These are phyloP conservation scores for Halcyon malimbica DNA, from an alignment of 2,113 vertebrate species.

Conservation along the genomic window DNA sequence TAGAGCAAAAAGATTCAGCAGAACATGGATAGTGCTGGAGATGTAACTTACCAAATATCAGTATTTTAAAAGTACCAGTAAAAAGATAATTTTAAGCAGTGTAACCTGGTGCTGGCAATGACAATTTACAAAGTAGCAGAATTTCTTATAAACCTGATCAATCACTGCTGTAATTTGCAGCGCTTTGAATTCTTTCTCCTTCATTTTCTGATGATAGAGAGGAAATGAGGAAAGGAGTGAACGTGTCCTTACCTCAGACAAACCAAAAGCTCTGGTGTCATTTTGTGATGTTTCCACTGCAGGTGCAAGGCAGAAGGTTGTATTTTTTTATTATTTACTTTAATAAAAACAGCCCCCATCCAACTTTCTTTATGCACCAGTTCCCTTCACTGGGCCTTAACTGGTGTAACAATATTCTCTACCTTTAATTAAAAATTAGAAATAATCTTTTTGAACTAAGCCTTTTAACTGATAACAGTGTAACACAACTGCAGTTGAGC, in stretches of 20 bases:
- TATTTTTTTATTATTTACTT: background rate
- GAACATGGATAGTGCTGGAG: background rate
- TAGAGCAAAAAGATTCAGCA: background rate
- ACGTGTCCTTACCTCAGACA: background rate
- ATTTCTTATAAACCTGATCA: background rate
- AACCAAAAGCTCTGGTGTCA: background rate
- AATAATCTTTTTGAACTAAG: slow-evolving; percentile 2
- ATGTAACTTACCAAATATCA: background rate
- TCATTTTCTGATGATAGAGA: background rate
- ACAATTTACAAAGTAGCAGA: background rate
- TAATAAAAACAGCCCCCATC: background rate
- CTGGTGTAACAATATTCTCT: slow-evolving; percentile 1
- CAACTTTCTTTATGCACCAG: background rate
- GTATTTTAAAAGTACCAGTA: background rate
- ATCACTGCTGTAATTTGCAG: background rate
- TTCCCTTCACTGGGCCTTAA: slow-evolving; percentile 8
- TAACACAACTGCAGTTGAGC: background rate
- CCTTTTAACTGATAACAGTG: background rate
- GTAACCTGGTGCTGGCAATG: background rate
- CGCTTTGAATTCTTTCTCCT: background rate
- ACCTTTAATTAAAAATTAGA: slow-evolving; percentile 54
- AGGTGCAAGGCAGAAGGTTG: background rate
- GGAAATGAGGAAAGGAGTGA: background rate
- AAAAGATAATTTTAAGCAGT: background rate
- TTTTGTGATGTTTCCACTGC: slow-evolving; percentile 22